A percentile compares a stretch with the other conserved stretches of the same genome.
Evolutionary conservation across 2,113 vertebrate genomes (phyloP).

Genomic region (Epinephelus fuscoguttatus): DNA sequence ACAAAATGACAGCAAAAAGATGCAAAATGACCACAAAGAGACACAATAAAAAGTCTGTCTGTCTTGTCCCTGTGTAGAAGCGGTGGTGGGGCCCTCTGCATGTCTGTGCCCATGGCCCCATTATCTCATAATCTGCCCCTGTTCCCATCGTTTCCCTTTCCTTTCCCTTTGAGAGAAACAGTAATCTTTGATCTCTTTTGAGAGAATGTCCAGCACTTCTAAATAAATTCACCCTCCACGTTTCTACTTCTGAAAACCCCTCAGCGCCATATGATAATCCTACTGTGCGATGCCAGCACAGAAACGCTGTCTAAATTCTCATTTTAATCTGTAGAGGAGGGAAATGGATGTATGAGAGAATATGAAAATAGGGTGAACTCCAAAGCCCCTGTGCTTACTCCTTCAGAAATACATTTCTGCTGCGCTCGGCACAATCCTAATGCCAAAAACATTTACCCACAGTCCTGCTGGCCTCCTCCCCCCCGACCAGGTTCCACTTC

Average conservation of each 20-base stretch:
- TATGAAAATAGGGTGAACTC: conserved; percentile 78
- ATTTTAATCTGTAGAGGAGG: conserved; percentile 71
- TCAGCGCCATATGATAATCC: conserved; percentile 64
- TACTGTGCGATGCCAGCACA: conserved; percentile 50
- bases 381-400: conserved; percentile 75
- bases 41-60: no score
- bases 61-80: no score
- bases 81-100: no score
- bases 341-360: conserved; percentile 67
- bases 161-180: conserved; percentile 12
- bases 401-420: conserved; percentile 78
- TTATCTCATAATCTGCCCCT: no score
- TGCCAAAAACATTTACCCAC: conserved; percentile 70
- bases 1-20: no score
- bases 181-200: conserved; percentile 44
- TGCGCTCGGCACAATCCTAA: conserved; percentile 75
- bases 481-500: conserved; percentile 46
- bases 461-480: conserved; percentile 51
- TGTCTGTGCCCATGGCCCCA: no score
- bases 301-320: conserved; percentile 56
- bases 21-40: no score
- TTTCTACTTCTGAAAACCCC: conserved; percentile 40
- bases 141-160: neutral
- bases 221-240: conserved; percentile 37
- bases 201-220: conserved; percentile 38